Evolutionary conservation across 2,888 invertebrate species (phyloP), one percentile per base, ranked within the genome.

Genomic region (Erannis defoliaria): DNA sequence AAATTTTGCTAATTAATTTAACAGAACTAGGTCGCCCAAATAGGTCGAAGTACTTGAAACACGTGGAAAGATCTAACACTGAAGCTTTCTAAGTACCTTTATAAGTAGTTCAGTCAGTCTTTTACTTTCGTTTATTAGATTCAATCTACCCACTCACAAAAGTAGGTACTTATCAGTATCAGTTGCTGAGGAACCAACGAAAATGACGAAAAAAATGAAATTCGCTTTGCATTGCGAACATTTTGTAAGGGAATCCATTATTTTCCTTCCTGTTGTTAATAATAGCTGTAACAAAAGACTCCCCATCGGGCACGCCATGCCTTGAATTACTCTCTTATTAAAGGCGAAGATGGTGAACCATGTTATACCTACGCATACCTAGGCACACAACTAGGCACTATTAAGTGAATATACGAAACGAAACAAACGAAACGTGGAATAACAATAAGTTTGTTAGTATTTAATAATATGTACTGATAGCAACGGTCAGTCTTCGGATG

Each of bases 191-290:
- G 33, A 31, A 46, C 19, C 46, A 12, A 19, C 46, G 2, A 26
- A 26, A 16, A 31, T 19, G 18, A 10, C 45, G 31, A 31, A 14
- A 46, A 18, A 46, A n/a, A 46, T 18, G 1, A n/a, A 46, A 33
- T 31, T 46, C 31, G 46, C 19, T 19, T 45, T 31, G 29, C n/a
- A 46, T 46, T n/a, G 19, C 46, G 19, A 46, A 33, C 38, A 37
- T 37, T 50, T 51, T 58, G 23, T 54, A 35, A 54, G 23, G 33
- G 38, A 40, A 48, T 54, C 54, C 19, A 19, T 42, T 43, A 53
- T 21, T 55, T 55, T 55, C 46, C 40, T 49, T 26, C 37, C 37
- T 49, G 51, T 40, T 45, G 51, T 38, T 61, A 55, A 51, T 61
- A 55, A 50, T 49, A 55, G 49, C 42, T 19, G 45, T 35, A 21